Conservation (phyloP, 2,888 invertebrate species). For the Chalcosyrphus nemorum region DNA sequence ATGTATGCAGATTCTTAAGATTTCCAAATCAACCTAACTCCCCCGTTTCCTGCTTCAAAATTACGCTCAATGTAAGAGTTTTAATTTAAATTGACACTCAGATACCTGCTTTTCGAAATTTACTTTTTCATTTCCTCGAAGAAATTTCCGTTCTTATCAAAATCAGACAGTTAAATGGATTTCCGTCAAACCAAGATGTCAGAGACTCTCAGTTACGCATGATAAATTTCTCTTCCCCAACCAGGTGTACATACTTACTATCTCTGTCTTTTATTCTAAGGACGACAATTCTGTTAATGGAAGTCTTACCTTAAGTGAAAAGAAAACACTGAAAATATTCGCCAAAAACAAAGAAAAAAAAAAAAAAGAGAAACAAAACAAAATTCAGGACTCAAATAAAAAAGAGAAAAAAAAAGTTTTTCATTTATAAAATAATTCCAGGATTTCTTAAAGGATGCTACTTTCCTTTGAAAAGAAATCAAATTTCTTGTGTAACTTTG, state of each 20-base stretch:
- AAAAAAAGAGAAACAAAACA: not conserved
- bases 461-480: not conserved
- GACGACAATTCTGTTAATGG: not conserved
- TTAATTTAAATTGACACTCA: not conserved
- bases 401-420: not conserved
- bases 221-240: not conserved
- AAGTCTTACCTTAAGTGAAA: not conserved
- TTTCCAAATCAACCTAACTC: not conserved
- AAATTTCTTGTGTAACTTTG: not conserved
- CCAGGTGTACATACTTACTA: not conserved
- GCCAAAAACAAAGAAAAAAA: not conserved
- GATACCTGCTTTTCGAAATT: not conserved
- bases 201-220: not conserved
- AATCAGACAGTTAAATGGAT: conserved; percentile 16
- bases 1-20: not conserved
- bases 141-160: not conserved
- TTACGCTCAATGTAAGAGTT: not conserved
- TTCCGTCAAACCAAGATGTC: not conserved
- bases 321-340: not conserved
- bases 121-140: not conserved
- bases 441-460: not conserved
- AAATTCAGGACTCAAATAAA: not conserved
- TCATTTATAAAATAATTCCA: not conserved
- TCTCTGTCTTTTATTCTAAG: not conserved
- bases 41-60: not conserved